Conservation (phyloP, 1,140 invertebrate species). For the Caenorhabditis briggsae region DNA sequence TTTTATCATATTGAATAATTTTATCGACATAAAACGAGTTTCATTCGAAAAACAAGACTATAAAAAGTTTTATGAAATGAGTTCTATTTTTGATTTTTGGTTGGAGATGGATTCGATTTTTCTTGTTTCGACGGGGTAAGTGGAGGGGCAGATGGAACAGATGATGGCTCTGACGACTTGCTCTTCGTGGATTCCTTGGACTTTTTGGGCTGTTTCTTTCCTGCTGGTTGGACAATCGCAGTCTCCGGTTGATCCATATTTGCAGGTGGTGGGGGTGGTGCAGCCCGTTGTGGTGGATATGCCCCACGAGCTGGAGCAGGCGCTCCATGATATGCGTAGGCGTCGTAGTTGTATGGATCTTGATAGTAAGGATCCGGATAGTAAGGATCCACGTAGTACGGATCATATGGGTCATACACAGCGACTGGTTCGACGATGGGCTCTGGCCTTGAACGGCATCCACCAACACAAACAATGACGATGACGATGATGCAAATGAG, state of each 20-base stretch:
- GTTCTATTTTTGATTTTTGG: not conserved
- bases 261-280: not conserved
- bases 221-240: not conserved
- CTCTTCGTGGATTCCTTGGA: constrained; percentile 1
- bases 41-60: not conserved
- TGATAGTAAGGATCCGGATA: constrained; percentile 12
- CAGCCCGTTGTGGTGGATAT: not conserved
- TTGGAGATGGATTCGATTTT: not conserved
- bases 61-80: not conserved
- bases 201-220: not conserved
- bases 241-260: not conserved
- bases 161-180: not conserved
- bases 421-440: not conserved
- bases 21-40: too few species aligned
- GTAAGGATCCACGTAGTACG: not conserved
- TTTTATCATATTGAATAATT: not conserved
- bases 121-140: not conserved
- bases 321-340: not conserved
- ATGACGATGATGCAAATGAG: not conserved
- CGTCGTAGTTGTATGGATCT: not conserved
- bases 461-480: not conserved
- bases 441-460: not conserved
- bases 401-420: not conserved
- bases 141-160: not conserved
- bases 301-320: not conserved